Conservation (phyloP, 1,140 invertebrate species). For the Potamilus streckersoni region DNA sequence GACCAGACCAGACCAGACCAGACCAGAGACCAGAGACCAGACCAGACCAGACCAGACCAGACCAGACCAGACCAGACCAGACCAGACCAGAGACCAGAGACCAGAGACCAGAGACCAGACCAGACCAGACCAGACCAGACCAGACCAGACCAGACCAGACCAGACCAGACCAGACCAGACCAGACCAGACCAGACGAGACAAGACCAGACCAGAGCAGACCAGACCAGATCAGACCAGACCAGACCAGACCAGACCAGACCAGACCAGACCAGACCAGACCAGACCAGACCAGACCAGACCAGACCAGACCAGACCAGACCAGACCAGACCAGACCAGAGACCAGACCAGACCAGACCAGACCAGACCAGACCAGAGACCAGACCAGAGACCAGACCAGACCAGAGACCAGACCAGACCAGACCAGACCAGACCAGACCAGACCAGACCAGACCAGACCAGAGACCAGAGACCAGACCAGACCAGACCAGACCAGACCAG, state of each 20-base stretch:
- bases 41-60: too few relatives aligned
- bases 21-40: too few relatives aligned
- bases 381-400: conserved; percentile 28
- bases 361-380: conserved; percentile 7
- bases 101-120: too few relatives aligned
- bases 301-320: conserved; percentile 4
- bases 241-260: conserved; percentile 19
- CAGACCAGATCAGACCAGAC: conserved; percentile 22
- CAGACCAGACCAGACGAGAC: conserved; percentile 15
- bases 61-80: too few relatives aligned
- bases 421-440: too few relatives aligned
- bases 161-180: conserved; percentile 16
- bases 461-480: conserved; percentile 3
- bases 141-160: conserved; percentile 21
- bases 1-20: too few relatives aligned
- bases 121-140: conserved; percentile 27
- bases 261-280: conserved; percentile 8
- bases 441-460: too few relatives aligned
- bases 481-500: too few relatives aligned
- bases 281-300: conserved; percentile 5
- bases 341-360: conserved; percentile 8
- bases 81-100: too few relatives aligned
- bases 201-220: conserved; percentile 24
- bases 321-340: conserved; percentile 1
- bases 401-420: conserved; percentile 4